phyloP scores from a whole-genome alignment of 1,140 invertebrate genomes.

The Drosophila malerkotliana region DNA sequence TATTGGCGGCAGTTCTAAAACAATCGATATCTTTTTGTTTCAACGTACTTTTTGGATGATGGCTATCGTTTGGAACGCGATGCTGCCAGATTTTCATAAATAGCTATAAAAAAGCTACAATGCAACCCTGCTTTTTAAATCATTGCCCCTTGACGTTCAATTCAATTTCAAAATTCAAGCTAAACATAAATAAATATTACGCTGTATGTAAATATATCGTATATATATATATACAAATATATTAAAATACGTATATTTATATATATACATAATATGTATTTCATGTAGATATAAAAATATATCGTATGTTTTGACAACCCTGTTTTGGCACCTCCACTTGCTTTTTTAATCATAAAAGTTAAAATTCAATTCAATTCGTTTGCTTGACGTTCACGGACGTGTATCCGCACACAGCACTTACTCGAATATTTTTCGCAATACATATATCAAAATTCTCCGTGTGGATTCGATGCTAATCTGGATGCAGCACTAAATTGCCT shows the following conservation, averaged over 20 bases:
- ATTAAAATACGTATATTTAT: neutral
- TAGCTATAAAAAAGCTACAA: neutral
- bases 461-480: slow-evolving; percentile 54
- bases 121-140: neutral
- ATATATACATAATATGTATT: neutral
- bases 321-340: slow-evolving; percentile 31
- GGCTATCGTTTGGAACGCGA: too few species aligned
- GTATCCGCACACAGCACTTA: slow-evolving; percentile 59
- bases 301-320: slow-evolving; percentile 22
- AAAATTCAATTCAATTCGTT: slow-evolving; percentile 72
- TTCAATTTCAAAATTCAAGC: neutral
- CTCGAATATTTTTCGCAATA: slow-evolving; percentile 75
- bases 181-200: too few species aligned
- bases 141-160: neutral
- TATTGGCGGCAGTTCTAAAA: too few species aligned
- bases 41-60: too few species aligned
- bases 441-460: slow-evolving; percentile 69
- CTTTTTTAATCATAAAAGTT: slow-evolving; percentile 65
- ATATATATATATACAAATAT: neutral
- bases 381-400: slow-evolving; percentile 71
- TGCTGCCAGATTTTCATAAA: neutral
- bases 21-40: too few species aligned
- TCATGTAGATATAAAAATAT: slow-evolving; percentile 21
- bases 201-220: neutral
- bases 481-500: slow-evolving; percentile 68